These are phyloP conservation scores for Spinus olivaceus DNA, from an alignment of 2,797 vertebrate genomes.

Conservation along the genomic window DNA sequence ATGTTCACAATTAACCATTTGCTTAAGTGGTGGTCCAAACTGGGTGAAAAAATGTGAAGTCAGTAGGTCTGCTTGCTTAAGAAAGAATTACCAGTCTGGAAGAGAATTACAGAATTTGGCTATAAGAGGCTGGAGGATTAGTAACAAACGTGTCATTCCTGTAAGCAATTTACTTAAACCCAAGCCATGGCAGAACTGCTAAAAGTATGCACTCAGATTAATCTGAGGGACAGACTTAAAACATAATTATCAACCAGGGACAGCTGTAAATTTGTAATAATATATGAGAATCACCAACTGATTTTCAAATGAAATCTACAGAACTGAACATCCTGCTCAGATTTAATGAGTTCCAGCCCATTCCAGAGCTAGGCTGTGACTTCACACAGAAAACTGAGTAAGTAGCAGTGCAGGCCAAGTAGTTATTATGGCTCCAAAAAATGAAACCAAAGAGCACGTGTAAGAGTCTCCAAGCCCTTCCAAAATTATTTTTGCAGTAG, in stretches of 20 bases:
- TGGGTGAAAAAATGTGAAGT: slow-evolving; percentile 39
- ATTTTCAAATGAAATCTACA: slow-evolving; percentile 53
- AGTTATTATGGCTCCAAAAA: background rate
- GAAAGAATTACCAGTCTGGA: slow-evolving; percentile 44
- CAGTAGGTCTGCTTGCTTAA: slow-evolving; percentile 36
- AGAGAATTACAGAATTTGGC: slow-evolving; percentile 46
- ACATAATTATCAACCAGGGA: slow-evolving; percentile 57
- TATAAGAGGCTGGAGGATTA: slow-evolving; percentile 39
- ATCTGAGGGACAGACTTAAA: slow-evolving; percentile 67
- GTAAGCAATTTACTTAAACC: slow-evolving; percentile 71
- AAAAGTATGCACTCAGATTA: slow-evolving; percentile 40
- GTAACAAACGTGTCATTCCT: slow-evolving; percentile 69
- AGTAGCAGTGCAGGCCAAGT: background rate
- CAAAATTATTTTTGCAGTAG: background rate
- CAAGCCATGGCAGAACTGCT: slow-evolving; percentile 18
- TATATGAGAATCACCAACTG: slow-evolving; percentile 55
- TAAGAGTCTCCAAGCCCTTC: background rate
- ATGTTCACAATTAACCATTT: slow-evolving; percentile 49
- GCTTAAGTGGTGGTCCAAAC: slow-evolving; percentile 33
- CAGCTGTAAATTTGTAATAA: slow-evolving; percentile 70
- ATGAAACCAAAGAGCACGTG: background rate
- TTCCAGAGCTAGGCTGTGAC: slow-evolving; percentile 21
- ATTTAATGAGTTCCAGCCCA: slow-evolving; percentile 67
- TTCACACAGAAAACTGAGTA: slow-evolving; percentile 18
- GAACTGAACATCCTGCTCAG: slow-evolving; percentile 53